Base-by-base conservation (phyloP, 2,113 vertebrate genomes). In the Amphiprion ocellaris region DNA sequence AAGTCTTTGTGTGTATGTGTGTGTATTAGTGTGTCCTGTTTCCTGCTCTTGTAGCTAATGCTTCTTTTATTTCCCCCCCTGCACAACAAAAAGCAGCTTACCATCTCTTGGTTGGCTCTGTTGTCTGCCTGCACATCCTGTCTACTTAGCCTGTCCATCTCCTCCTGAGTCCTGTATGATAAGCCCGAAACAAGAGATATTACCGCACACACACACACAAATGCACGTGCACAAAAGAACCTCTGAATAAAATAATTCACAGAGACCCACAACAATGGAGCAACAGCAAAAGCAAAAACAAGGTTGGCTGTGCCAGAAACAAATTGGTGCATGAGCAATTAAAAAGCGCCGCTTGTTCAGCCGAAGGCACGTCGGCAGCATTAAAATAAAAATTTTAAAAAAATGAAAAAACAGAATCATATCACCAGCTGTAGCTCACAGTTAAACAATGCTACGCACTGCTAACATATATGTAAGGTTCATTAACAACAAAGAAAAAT, bases 81-180 rank as follows among this genome's bases (percentile, higher is more conserved):
- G 49, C 47, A 69, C 64, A 74, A 88, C 77, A 85, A 82, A 90
- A 87, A 88, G 77, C 84, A 50, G 84, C 84, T 90, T 86, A 90
- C 54, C 69, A 71, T 70, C 60, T 83, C 54, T 72, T 70, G 66
- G 69, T 67, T 78, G 65, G 50, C 59, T 82, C 21, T 63, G 54
- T 66, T 63, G 64, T 76, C 60, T 84, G 73, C 73, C 33, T 46
- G 30, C 63, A 79, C 73, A 80, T 60, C 83, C 54, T 67, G 69
- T 63, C 41, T 46, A 41, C 55, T 78, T 75, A 78, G 73, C 60
- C 46, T 74, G 68, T 83, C 87, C 83, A 75, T 87, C 61, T 80
- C 79, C 70, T 71, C 55, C 83, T 85, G 79, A 79, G 88, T 84
- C 65, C 74, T 62, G 58, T 21, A 54, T 7, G 82, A 87, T 86